phyloP scores from a whole-genome alignment of 2,888 invertebrate genomes.

The Sycophila texana region DNA sequence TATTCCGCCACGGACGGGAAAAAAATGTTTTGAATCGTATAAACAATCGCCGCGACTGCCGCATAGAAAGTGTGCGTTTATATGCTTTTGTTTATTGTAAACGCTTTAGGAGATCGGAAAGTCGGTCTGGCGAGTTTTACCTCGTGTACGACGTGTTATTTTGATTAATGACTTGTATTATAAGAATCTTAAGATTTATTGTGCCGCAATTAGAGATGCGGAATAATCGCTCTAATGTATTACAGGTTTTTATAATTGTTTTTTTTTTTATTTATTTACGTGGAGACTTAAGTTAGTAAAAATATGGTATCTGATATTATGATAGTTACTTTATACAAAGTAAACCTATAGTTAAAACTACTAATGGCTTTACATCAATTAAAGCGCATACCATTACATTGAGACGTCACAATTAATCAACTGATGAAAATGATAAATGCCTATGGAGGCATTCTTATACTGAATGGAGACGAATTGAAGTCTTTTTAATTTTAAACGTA shows the following conservation, averaged over 20 bases:
- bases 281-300: too few species aligned
- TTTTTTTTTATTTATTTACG: neutral
- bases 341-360: too few species aligned
- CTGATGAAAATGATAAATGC: too few species aligned
- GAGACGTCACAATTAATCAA: too few species aligned
- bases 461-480: too few species aligned
- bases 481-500: too few species aligned
- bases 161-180: constrained; percentile 40
- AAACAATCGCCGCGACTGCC: constrained; percentile 16
- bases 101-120: constrained; percentile 27
- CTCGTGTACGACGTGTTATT: constrained; percentile 26
- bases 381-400: too few species aligned
- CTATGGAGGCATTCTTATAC: too few species aligned
- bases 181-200: constrained; percentile 27
- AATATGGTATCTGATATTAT: too few species aligned
- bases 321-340: too few species aligned
- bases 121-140: neutral
- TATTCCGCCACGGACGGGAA: neutral
- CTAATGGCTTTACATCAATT: neutral
- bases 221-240: constrained; percentile 24
- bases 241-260: neutral
- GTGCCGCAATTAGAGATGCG: constrained; percentile 16
- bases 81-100: constrained; percentile 37
- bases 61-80: constrained; percentile 30
- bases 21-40: constrained; percentile 30